Base-by-base conservation (phyloP, 1,140 invertebrate genomes). In the Magallana angulata region DNA sequence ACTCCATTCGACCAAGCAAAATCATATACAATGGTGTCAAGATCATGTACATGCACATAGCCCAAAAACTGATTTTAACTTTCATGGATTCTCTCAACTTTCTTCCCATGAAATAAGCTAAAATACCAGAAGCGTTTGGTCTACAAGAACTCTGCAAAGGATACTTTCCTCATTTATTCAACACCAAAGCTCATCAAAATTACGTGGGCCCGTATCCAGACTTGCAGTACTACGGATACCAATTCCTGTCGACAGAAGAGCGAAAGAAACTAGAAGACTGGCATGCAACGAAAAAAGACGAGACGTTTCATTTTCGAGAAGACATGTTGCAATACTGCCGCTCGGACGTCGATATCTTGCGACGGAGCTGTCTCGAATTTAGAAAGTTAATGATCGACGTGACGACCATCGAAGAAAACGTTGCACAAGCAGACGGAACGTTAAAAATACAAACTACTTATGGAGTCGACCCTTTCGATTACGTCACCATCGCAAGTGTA, bases 291-390 rank as follows among this genome's bases (percentile, higher is more conserved):
- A 86, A 87, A 60, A 36, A 71, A n/a, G 11, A 59, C 36, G 36
- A 82, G 82, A 71, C 48, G 1, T 90, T 90, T 81, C 57, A 89
- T 59, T 89, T 90, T 76, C 18, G 60, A 59, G 18, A 60, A 5
- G 88, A 90, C 58, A 84, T 87, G 48, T 57, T 58, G 24, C 82
- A 12, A 16, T 58, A 71, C 64, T 87, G 87, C 58, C 58, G 87
- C n/a, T 64, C 81, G n/a, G 88, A 89, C 48, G 88, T 89, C 9
- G 88, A 89, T 18, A 89, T 89, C n/a, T 71, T 89, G 60, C 36
- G 81, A 11, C 58, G 71, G 7, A 62, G 56, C 0, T 84, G 82
- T 82, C 14, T 90, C 11, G 24, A 84, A 48, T 90, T 90, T 85
- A 14, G 85, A 68, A 64, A 87, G 5, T 48, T 90, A 12, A 56